Evolutionary conservation across 23 tunicate species (phyloP).

Genomic region (Phallusia fumigata): DNA sequence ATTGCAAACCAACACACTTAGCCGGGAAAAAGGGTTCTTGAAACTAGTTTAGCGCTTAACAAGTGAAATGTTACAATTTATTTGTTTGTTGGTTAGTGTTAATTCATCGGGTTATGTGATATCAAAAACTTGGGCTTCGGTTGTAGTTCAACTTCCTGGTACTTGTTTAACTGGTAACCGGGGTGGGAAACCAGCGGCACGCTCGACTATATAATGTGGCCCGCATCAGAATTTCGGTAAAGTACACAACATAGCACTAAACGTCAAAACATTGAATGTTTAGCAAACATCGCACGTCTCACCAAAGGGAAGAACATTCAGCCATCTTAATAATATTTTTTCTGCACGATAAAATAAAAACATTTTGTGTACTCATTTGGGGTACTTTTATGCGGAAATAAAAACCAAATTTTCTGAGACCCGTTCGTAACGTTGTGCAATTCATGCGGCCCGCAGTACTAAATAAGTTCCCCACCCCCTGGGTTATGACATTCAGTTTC

Average conservation of each 20-base stretch:
- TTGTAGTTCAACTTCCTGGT: too few relatives aligned
- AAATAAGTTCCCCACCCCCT: conserved; percentile 8
- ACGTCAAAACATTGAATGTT: too few relatives aligned
- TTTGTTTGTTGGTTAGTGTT: too few relatives aligned
- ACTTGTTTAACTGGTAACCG: too few relatives aligned
- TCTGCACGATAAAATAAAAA: background rate
- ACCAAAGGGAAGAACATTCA: conserved; percentile 18
- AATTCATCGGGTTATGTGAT: too few relatives aligned
- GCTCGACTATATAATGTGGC: conserved; percentile 22
- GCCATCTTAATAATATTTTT: conserved; percentile 12
- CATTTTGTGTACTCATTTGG: conserved; percentile 24
- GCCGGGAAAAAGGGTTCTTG: too few relatives aligned
- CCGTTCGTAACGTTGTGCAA: background rate
- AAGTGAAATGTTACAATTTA: too few relatives aligned
- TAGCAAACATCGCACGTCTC: conserved; percentile 17
- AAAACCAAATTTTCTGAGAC: background rate
- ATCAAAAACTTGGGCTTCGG: too few relatives aligned
- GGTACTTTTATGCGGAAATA: conserved; percentile 4
- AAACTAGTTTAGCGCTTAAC: too few relatives aligned
- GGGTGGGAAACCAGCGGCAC: background rate
- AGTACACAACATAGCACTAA: background rate
- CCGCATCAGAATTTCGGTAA: conserved; percentile 13
- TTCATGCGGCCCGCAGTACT: conserved; percentile 9
- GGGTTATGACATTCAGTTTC: too few relatives aligned
- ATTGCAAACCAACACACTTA: too few relatives aligned